A percentile compares a stretch with the other conserved stretches of the same genome.
phyloP scores from a whole-genome alignment of 2,113 vertebrate genomes.

The Gobiocypris rarus region DNA sequence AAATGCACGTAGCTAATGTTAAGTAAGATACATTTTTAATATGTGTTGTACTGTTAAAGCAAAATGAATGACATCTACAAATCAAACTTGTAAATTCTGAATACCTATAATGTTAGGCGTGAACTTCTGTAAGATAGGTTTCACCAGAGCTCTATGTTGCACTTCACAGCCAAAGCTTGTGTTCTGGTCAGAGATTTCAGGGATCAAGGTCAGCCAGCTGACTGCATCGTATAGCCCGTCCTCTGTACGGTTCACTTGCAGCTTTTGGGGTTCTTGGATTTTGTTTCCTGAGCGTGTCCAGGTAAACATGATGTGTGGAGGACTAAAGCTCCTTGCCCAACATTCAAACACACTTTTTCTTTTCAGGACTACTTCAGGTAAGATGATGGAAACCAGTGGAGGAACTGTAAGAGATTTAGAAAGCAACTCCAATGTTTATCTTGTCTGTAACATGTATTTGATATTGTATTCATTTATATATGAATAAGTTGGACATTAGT shows the following conservation, averaged over 20 bases:
- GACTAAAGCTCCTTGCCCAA: conserved; percentile 69
- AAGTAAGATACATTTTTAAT: no score
- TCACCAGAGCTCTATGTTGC: conserved; percentile 61
- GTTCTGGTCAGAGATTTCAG: conserved; percentile 69
- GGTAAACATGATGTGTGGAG: conserved; percentile 72
- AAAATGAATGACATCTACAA: not conserved
- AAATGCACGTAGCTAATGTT: not conserved
- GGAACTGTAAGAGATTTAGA: conserved; percentile 49
- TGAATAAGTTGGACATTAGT: not conserved
- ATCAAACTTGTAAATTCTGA: not conserved
- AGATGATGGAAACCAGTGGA: conserved; percentile 66
- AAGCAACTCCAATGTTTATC: not conserved
- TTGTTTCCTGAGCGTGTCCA: conserved; percentile 70
- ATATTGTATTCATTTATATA: not conserved
- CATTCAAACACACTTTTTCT: conserved; percentile 66
- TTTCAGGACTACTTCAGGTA: conserved; percentile 67
- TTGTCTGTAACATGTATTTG: not conserved
- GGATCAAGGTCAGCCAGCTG: conserved; percentile 66
- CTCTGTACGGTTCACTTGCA: conserved; percentile 56
- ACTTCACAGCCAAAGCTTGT: conserved; percentile 73
- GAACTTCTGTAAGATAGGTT: conserved; percentile 62
- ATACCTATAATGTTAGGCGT: conserved; percentile 69
- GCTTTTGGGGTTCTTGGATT: conserved; percentile 49
- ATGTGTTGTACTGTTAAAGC: no score
- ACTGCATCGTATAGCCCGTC: conserved; percentile 67